A percentile compares a stretch with the other conserved stretches of the same genome.
Conservation (phyloP, 2,797 vertebrate genomes). For the Pristis pectinata region DNA sequence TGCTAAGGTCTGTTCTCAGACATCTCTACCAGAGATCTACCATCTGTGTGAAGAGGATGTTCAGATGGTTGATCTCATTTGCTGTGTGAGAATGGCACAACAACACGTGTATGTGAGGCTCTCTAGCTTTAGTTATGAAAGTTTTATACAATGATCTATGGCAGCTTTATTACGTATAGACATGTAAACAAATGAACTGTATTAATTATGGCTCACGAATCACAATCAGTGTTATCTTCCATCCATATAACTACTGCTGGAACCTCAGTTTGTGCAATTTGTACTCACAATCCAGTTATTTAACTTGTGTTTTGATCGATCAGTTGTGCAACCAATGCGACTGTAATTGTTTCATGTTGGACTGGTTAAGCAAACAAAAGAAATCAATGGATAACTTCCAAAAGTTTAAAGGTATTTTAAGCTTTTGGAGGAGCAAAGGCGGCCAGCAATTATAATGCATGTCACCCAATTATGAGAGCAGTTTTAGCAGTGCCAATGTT, state of each 20-base stretch:
- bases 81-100: background rate
- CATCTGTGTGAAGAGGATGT: background rate
- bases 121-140: background rate
- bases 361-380: background rate
- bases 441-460: background rate
- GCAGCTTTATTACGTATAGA: background rate
- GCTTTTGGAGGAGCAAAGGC: background rate
- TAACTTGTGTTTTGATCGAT: background rate
- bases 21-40: background rate
- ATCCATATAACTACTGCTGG: too few relatives aligned
- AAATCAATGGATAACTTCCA: background rate
- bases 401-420: background rate
- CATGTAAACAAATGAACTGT: background rate
- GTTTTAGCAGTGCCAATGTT: too few relatives aligned
- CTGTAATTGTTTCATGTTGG: conserved; percentile 5
- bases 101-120: background rate
- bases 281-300: background rate
- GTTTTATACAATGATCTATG: background rate
- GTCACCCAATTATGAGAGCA: background rate
- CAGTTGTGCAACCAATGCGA: background rate
- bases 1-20: background rate
- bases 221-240: background rate
- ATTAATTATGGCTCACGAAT: background rate
- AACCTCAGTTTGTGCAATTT: background rate
- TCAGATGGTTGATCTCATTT: background rate